phyloP scores from a whole-genome alignment of 2,113 vertebrate species.

The Pelvicachromis taeniatus region DNA sequence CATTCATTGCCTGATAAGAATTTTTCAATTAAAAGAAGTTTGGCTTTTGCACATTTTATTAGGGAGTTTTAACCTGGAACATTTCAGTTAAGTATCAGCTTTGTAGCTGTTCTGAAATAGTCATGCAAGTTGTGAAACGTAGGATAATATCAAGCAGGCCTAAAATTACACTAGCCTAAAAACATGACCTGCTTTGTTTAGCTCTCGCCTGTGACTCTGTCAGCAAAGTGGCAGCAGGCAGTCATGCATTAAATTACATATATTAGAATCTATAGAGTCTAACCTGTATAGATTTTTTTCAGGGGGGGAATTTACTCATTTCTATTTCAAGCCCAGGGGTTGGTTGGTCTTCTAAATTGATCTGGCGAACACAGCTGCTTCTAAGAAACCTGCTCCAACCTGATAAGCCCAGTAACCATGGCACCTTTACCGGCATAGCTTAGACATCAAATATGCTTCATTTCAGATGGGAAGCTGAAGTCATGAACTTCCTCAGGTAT shows the following conservation, averaged over 20 bases:
- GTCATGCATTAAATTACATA: conserved; percentile 24
- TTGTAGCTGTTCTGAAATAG: background rate
- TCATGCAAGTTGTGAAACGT: background rate
- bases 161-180: background rate
- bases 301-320: conserved; percentile 40
- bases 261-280: conserved; percentile 15
- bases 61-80: background rate
- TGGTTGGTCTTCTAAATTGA: conserved; percentile 67
- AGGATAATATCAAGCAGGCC: background rate
- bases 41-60: no score
- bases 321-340: conserved; percentile 61
- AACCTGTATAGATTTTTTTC: background rate
- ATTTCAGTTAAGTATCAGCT: background rate
- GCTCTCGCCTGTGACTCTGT: background rate
- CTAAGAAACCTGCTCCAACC: conserved; percentile 65
- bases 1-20: background rate
- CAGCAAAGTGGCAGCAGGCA: conserved; percentile 3
- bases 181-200: background rate
- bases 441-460: conserved; percentile 53
- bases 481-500: conserved; percentile 23
- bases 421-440: conserved; percentile 44
- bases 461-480: conserved; percentile 36
- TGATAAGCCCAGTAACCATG: conserved; percentile 67
- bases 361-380: conserved; percentile 57
- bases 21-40: background rate